Evolutionary conservation across 2,113 vertebrate species (phyloP).

Genomic region (Porphyrio hochstetteri): DNA sequence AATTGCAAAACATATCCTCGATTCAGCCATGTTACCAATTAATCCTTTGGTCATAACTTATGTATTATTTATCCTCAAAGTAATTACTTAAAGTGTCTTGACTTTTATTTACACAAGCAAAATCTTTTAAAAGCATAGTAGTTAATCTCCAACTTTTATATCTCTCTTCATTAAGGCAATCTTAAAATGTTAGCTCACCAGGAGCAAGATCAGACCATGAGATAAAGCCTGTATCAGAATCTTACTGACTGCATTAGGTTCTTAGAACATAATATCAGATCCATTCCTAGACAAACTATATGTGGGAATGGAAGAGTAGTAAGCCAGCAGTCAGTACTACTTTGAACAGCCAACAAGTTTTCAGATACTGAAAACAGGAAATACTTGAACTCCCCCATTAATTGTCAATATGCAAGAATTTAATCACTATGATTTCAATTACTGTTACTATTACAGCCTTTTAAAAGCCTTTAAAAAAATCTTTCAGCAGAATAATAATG

Average conservation of each 20-base stretch:
- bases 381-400: background rate
- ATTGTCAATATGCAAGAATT: background rate
- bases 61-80: slow-evolving; percentile 51
- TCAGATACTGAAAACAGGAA: background rate
- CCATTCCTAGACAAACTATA: background rate
- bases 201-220: slow-evolving; percentile 23
- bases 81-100: slow-evolving; percentile 60
- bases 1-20: background rate
- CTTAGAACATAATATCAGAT: slow-evolving; percentile 49
- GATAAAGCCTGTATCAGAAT: slow-evolving; percentile 55
- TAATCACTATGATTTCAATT: background rate
- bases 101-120: slow-evolving; percentile 59
- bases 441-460: background rate
- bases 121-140: slow-evolving; percentile 61
- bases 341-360: background rate
- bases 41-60: slow-evolving; percentile 10
- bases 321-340: background rate
- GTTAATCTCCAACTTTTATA: slow-evolving; percentile 58
- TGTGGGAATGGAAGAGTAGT: background rate
- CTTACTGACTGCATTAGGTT: slow-evolving; percentile 52
- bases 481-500: background rate
- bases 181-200: slow-evolving; percentile 45
- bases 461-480: background rate
- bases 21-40: background rate
- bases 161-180: slow-evolving; percentile 56